Evolutionary conservation across 2,113 vertebrate species (phyloP).

Genomic region (Gymnorhina tibicen): DNA sequence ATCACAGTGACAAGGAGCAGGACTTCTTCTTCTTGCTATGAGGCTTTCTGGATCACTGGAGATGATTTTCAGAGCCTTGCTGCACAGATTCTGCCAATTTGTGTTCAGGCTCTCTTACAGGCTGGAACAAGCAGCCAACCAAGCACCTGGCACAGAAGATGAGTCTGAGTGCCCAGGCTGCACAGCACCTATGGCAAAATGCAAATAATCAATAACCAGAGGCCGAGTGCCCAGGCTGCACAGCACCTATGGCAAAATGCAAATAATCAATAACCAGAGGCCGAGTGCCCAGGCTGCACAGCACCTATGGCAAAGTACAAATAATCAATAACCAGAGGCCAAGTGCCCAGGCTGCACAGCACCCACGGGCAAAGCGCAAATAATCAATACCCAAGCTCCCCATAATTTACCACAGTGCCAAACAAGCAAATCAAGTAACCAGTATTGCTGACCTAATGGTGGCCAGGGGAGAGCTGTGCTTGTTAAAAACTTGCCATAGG

Average conservation of each 20-base stretch:
- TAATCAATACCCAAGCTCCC: neutral
- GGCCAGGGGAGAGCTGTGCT: neutral
- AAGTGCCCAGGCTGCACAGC: neutral
- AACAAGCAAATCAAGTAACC: neutral
- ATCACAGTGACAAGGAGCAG: constrained; percentile 7
- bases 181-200: neutral
- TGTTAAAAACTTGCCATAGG: neutral
- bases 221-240: neutral
- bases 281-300: rapidly evolving
- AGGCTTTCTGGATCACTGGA: constrained; percentile 30
- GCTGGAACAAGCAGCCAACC: neutral
- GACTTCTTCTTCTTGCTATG: neutral
- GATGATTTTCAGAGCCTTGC: neutral
- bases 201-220: neutral
- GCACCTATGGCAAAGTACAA: neutral
- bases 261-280: neutral
- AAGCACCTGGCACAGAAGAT: neutral
- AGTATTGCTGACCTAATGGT: rapidly evolving
- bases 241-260: neutral
- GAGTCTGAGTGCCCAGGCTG: rapidly evolving
- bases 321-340: neutral
- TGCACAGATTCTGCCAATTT: neutral
- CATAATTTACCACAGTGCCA: neutral
- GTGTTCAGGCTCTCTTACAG: neutral
- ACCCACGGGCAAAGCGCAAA: neutral